Evolutionary conservation across 1,140 invertebrate species (phyloP), one percentile per base, ranked within the genome.

Genomic region (Dolichoris vasculosae): DNA sequence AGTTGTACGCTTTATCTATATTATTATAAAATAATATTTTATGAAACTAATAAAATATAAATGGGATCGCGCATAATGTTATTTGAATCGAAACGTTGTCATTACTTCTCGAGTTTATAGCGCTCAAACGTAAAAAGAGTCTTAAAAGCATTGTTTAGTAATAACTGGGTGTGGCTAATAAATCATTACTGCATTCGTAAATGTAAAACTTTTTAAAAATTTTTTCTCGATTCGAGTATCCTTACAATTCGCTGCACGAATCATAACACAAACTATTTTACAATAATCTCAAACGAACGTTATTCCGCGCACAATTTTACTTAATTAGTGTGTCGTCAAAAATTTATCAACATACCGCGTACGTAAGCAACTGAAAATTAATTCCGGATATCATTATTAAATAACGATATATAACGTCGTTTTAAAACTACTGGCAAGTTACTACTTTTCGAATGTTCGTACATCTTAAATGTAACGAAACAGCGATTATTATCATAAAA

Each of bases 391-490:
- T n/a, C n/a, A n/a, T n/a, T n/a, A n/a, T n/a, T n/a, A 78, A 73
- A 35, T 38, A 40, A 38, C 7, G 79, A 26, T 38, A 32, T 7
- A 0, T 69, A 46, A 79, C 46, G 63, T 84, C 32, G 71, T 69
- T 17, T 63, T 46, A 43, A 71, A 84, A 71, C 43, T 63, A 76
- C 75, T 75, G 63, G 43, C 38, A 46, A 55, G 32, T 32, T 23
- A 30, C 55, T n/a, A 2, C 26, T 77, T 84, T 84, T 84, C 63
- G 59, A 84, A 84, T 55, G 40, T 35, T 46, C 11, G 1, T 71
- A 11, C 9, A 55, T 55, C 17, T 20, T 20, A 9, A 55, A 55
- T 55, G 20, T 55, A 11, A n/a, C n/a, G n/a, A n/a, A n/a, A n/a
- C n/a, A n/a, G n/a, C n/a, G n/a, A n/a, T n/a, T n/a, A n/a, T n/a